phyloP scores from a whole-genome alignment of 2,888 invertebrate genomes.

The Stratiomys singularior region DNA sequence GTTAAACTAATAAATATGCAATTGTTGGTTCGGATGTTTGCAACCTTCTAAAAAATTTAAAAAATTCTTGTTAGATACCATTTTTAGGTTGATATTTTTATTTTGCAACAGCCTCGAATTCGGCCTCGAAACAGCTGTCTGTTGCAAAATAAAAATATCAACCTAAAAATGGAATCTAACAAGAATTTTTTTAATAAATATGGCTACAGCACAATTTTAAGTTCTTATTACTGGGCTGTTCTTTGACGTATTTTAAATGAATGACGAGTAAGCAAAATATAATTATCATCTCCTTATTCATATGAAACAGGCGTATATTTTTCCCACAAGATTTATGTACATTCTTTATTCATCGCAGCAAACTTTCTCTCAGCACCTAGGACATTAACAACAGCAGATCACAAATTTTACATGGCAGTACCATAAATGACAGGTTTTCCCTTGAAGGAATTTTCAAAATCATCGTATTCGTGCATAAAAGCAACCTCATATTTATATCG shows the following conservation, averaged over 20 bases:
- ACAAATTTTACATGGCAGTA: not conserved
- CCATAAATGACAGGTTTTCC: not conserved
- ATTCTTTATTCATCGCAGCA: not conserved
- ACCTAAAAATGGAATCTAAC: too few species aligned
- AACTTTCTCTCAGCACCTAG: not conserved
- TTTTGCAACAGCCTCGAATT: too few species aligned
- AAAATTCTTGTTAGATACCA: too few species aligned
- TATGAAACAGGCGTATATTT: not conserved
- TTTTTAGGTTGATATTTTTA: too few species aligned
- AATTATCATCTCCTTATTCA: not conserved
- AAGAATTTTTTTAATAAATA: too few species aligned
- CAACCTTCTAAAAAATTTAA: too few species aligned
- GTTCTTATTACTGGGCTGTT: not conserved
- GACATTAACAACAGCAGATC: not conserved
- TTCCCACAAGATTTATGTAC: not conserved
- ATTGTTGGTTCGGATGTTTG: too few species aligned
- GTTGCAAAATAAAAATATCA: too few species aligned
- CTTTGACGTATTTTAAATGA: not conserved
- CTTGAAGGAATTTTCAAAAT: not conserved
- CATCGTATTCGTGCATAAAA: not conserved
- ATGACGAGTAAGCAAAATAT: not conserved
- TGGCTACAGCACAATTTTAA: too few species aligned
- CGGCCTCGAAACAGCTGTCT: too few species aligned
- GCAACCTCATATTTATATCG: not conserved
- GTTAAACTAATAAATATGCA: too few species aligned